Percentiles rank a stretch among this genome's conserved stretches.
These are phyloP conservation scores for Tragelaphus strepsiceros DNA, from an alignment of 2,113 vertebrate species.

Conservation along the genomic window DNA sequence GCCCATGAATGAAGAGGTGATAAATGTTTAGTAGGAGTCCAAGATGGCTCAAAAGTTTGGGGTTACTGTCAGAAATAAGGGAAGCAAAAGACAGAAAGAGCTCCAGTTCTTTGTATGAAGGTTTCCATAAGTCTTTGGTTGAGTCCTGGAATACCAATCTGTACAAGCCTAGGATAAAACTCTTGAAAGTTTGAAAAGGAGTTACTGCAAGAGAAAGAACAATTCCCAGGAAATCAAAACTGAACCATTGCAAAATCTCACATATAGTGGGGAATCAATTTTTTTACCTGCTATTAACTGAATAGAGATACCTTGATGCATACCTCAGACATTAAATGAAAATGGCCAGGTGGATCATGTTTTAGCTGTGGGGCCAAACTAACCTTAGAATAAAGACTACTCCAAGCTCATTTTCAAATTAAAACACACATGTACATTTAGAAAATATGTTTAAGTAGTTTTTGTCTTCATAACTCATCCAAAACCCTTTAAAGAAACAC, in stretches of 20 bases:
- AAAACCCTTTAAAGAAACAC: not conserved
- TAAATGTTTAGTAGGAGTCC: not conserved
- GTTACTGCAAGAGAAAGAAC: not conserved
- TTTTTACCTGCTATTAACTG: not conserved
- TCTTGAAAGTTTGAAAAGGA: not conserved
- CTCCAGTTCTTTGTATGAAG: not conserved
- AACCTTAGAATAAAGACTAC: not conserved
- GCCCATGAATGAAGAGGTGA: not conserved
- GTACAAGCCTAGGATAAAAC: not conserved
- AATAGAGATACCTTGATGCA: not conserved
- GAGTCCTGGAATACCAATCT: not conserved
- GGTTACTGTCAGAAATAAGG: not conserved
- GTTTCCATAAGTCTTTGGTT: not conserved
- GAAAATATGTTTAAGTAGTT: not conserved
- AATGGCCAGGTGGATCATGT: not conserved
- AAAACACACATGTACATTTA: not conserved
- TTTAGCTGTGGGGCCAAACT: not conserved
- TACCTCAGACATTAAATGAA: not conserved
- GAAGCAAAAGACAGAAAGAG: not conserved
- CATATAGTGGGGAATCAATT: not conserved
- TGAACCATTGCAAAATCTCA: not conserved
- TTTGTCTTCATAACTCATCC: not conserved
- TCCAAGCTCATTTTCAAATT: not conserved
- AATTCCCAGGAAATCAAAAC: not conserved
- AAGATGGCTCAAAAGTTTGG: not conserved